phyloP scores from a whole-genome alignment of 2,888 invertebrate species.

The Trisateles emortualis region DNA sequence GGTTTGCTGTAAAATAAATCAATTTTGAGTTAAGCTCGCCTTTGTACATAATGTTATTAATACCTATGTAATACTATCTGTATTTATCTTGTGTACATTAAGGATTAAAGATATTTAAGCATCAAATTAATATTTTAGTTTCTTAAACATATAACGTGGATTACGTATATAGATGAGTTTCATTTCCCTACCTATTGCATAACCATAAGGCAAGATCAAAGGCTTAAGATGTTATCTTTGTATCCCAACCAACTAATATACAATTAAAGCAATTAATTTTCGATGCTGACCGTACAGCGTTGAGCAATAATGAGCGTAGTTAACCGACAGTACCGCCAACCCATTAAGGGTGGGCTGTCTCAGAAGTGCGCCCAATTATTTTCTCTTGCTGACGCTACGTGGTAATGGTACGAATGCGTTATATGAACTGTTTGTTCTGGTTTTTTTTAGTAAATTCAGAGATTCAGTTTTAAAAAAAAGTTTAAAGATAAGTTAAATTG shows the following conservation, averaged over 20 bases:
- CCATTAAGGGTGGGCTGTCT: constrained; percentile 51
- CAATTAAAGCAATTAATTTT: constrained; percentile 34
- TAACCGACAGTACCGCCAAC: constrained; percentile 42
- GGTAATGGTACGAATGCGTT: constrained; percentile 15
- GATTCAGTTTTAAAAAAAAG: too few species aligned
- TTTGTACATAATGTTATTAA: too few species aligned
- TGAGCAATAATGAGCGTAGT: constrained; percentile 49
- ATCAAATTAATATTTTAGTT: too few species aligned
- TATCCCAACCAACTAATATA: constrained; percentile 4
- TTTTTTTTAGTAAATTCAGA: neutral
- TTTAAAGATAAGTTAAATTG: too few species aligned
- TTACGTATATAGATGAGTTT: too few species aligned
- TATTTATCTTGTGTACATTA: too few species aligned
- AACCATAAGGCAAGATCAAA: neutral
- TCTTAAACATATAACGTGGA: too few species aligned
- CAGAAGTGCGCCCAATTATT: constrained; percentile 55
- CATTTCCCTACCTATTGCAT: too few species aligned
- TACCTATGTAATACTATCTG: too few species aligned
- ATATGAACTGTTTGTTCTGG: neutral
- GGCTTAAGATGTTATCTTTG: neutral
- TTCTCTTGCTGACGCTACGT: constrained; percentile 22
- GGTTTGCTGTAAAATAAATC: too few species aligned
- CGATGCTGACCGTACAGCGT: constrained; percentile 34
- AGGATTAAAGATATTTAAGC: too few species aligned
- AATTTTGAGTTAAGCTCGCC: too few species aligned